Percentiles rank a stretch among this genome's conserved stretches.
phyloP scores from a whole-genome alignment of 2,113 vertebrate genomes.

The Sinosuthora webbiana region DNA sequence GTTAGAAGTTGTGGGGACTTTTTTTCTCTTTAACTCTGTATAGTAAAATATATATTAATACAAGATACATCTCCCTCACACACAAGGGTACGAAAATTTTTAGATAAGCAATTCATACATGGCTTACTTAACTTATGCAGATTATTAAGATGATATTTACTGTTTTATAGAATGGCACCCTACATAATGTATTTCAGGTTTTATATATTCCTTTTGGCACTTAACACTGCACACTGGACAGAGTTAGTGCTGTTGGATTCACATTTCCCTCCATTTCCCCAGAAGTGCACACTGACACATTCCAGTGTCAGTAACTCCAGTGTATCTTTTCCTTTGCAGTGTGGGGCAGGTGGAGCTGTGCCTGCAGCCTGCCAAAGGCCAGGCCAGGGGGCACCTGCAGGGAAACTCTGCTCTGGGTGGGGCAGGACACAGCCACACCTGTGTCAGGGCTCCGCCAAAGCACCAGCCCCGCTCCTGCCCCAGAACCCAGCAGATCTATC shows the following conservation, averaged over 20 bases:
- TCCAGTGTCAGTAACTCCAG: accelerated
- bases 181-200: background rate
- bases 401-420: background rate
- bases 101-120: background rate
- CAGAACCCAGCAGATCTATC: background rate
- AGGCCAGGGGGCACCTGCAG: background rate
- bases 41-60: background rate
- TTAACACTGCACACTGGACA: accelerated
- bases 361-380: background rate
- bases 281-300: background rate
- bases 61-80: background rate
- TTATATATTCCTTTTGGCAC: background rate
- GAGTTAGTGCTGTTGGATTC: background rate
- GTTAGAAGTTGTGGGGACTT: accelerated
- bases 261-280: background rate
- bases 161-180: background rate
- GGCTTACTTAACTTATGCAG: background rate
- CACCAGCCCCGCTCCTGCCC: background rate
- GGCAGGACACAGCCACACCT: accelerated
- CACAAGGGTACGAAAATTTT: background rate
- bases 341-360: accelerated
- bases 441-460: background rate
- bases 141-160: background rate
- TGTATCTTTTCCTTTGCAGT: accelerated
- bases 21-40: background rate